A percentile compares a stretch with the other conserved stretches of the same genome.
Evolutionary conservation across 2,113 vertebrate species (phyloP).

Genomic region (Cettia cetti): DNA sequence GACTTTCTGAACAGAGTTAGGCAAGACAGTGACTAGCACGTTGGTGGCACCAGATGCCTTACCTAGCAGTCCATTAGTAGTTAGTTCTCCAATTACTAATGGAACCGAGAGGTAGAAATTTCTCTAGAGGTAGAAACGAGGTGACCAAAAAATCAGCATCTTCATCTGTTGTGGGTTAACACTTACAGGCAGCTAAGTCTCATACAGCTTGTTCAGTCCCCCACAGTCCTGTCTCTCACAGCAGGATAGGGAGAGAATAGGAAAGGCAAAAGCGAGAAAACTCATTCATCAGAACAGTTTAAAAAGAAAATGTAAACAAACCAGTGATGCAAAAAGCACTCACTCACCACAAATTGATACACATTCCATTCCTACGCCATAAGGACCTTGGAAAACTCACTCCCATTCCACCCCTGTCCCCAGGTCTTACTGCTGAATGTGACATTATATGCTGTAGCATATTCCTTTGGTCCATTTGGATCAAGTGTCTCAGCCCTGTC

Average conservation of each 20-base stretch:
- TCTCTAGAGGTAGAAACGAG: background rate
- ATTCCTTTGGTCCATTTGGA: background rate
- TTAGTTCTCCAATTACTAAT: background rate
- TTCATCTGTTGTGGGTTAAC: background rate
- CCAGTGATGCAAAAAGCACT: background rate
- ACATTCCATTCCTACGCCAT: background rate
- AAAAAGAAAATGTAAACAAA: background rate
- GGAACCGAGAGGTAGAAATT: background rate
- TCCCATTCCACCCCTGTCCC: accelerated
- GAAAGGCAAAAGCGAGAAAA: background rate
- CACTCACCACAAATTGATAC: background rate
- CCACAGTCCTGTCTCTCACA: accelerated
- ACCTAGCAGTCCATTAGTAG: background rate
- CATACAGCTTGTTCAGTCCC: background rate
- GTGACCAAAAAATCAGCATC: background rate
- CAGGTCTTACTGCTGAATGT: background rate
- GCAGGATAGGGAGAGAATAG: background rate
- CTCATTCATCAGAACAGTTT: background rate
- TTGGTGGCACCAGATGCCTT: background rate
- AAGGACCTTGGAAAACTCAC: background rate
- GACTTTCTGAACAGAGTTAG: background rate
- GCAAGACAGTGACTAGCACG: background rate
- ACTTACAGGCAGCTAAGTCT: background rate
- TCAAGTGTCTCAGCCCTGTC: background rate
- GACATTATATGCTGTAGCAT: background rate